phyloP scores from a whole-genome alignment of 2,888 invertebrate genomes.

The Diarsia brunnea region DNA sequence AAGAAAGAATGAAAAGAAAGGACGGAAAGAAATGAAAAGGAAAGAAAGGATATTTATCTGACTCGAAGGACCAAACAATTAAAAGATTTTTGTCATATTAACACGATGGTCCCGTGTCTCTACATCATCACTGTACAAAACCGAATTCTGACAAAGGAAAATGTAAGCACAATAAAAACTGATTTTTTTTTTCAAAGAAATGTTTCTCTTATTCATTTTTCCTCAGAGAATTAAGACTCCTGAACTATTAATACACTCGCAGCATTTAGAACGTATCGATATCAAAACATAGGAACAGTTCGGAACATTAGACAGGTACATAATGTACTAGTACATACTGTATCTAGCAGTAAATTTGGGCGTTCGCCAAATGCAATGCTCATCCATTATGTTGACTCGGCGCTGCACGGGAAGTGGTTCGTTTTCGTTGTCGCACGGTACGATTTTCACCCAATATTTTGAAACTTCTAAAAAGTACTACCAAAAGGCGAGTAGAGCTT shows the following conservation, averaged over 20 bases:
- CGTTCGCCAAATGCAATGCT: conserved; percentile 90
- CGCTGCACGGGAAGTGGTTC: conserved; percentile 79
- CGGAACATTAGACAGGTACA: conserved; percentile 66
- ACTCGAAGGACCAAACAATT: no score
- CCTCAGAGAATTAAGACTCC: not conserved
- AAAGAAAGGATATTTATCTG: no score
- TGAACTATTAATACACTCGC: not conserved
- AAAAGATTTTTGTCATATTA: no score
- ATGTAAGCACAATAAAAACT: not conserved
- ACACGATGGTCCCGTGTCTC: no score
- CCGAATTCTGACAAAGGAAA: not conserved
- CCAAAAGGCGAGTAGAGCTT: not conserved
- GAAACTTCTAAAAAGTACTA: not conserved
- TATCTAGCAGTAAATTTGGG: conserved; percentile 90
- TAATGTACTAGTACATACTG: conserved; percentile 72
- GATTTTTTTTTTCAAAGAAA: not conserved
- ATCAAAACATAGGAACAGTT: conserved; percentile 51
- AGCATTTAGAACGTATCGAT: conserved; percentile 38
- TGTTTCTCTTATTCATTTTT: not conserved
- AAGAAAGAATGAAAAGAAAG: no score
- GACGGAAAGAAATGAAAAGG: no score
- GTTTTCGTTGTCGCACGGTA: conserved; percentile 72
- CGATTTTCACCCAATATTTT: conserved; percentile 3
- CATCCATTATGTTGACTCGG: conserved; percentile 89
- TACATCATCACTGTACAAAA: not conserved